Conservation (phyloP, 2,113 vertebrate genomes). For the Poecilia latipinna region DNA sequence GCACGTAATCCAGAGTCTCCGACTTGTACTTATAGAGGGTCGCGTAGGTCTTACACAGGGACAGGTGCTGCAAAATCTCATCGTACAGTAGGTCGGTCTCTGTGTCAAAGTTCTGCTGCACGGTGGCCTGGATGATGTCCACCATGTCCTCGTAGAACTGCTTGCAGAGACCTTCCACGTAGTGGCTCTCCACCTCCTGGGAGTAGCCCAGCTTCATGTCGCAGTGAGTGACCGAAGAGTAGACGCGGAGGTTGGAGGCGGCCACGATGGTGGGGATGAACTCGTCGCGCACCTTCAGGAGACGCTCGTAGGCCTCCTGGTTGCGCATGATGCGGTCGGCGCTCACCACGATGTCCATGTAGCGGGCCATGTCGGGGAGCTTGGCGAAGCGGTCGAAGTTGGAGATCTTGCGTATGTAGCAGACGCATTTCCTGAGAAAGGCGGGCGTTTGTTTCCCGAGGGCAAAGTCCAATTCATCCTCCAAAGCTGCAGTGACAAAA, state of each 20-base stretch:
- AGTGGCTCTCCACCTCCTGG: constrained; percentile 95
- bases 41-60: constrained; percentile 90
- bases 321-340: constrained; percentile 88
- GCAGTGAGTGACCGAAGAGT: constrained; percentile 96
- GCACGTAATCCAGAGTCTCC: constrained; percentile 89
- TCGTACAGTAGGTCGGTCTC: constrained; percentile 93
- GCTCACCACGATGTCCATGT: constrained; percentile 90
- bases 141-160: constrained; percentile 99
- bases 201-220: constrained; percentile 99
- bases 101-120: constrained; percentile 97
- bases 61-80: constrained; percentile 95
- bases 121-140: constrained; percentile 97
- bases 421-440: constrained; percentile 98
- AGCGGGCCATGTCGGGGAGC: constrained; percentile 93
- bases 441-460: constrained; percentile 97
- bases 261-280: constrained; percentile 97
- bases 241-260: constrained; percentile 94
- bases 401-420: constrained; percentile 98
- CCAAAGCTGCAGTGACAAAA: constrained; percentile 83
- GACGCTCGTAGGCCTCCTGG: constrained; percentile 92
- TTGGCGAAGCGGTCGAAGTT: constrained; percentile 97
- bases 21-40: constrained; percentile 91
- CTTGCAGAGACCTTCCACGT: constrained; percentile 97
- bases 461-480: constrained; percentile 98
- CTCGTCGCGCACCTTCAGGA: constrained; percentile 94